phyloP scores from a whole-genome alignment of 2,797 vertebrate species.

The Chloroceryle inda region DNA sequence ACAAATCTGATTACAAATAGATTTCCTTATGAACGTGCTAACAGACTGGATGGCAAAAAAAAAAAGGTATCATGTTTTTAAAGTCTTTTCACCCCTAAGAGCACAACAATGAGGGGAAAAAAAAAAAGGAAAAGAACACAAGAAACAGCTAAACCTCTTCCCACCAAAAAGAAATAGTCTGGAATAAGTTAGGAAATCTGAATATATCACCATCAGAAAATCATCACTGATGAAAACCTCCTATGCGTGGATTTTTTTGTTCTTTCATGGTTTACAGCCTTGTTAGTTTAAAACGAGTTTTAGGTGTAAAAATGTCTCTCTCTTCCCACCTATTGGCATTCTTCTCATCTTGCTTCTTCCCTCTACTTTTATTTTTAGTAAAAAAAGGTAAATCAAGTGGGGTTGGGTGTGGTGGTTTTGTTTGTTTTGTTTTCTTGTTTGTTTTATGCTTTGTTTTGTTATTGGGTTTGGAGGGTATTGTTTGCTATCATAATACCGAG shows the following conservation, averaged over 20 bases:
- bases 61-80: accelerated
- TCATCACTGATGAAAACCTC: not conserved
- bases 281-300: not conserved
- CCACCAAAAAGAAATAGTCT: not conserved
- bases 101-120: accelerated
- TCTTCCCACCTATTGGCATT: not conserved
- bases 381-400: accelerated
- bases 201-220: not conserved
- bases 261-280: not conserved
- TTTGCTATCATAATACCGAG: not conserved
- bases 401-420: too few species aligned
- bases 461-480: not conserved
- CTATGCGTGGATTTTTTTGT: not conserved
- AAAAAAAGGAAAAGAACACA: not conserved
- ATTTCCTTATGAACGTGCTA: not conserved
- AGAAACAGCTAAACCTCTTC: accelerated
- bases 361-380: accelerated
- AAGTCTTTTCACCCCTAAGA: accelerated
- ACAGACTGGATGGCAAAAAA: not conserved
- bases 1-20: not conserved
- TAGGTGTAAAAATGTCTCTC: not conserved
- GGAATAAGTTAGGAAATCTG: not conserved
- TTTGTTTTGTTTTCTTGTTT: too few species aligned
- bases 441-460: not conserved
- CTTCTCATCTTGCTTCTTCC: not conserved